Evolutionary conservation across 2,888 invertebrate species (phyloP).

Genomic region (Clostera curtula): DNA sequence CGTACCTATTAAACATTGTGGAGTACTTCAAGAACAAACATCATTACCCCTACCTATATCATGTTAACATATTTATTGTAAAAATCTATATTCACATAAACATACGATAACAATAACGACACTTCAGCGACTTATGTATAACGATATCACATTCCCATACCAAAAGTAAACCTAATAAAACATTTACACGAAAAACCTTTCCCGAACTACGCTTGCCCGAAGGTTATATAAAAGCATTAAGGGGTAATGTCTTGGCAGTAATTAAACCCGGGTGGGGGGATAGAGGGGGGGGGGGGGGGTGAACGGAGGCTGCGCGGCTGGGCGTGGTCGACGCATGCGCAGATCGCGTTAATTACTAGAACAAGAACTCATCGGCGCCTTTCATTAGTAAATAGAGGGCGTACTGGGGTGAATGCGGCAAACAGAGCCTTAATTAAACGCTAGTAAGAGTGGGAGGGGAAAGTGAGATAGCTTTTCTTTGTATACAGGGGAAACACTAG

Average conservation of each 20-base stretch:
- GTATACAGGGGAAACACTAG: background rate
- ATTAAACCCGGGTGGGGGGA: conserved; percentile 48
- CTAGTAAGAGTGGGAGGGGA: conserved; percentile 16
- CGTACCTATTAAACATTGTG: no score
- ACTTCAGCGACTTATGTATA: no score
- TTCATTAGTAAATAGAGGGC: conserved; percentile 48
- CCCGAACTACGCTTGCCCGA: conserved; percentile 13
- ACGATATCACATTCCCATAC: no score
- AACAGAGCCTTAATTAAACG: conserved; percentile 27
- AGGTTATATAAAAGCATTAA: conserved; percentile 55
- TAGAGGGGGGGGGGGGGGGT: conserved; percentile 26
- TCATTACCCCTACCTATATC: no score
- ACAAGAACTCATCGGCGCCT: conserved; percentile 67
- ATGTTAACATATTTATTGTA: no score
- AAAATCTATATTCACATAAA: no score
- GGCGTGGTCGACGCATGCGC: conserved; percentile 71
- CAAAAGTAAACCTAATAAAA: no score
- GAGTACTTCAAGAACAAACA: no score
- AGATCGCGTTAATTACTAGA: conserved; percentile 55
- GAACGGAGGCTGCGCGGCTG: conserved; percentile 61
- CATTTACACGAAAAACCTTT: no score
- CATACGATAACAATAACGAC: no score
- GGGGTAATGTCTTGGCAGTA: conserved; percentile 71
- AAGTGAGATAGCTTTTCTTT: conserved; percentile 1
- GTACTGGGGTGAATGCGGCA: conserved; percentile 13